These are phyloP conservation scores for Boulengeromyrus knoepffleri DNA, from an alignment of 2,113 vertebrate genomes.

Conservation along the genomic window DNA sequence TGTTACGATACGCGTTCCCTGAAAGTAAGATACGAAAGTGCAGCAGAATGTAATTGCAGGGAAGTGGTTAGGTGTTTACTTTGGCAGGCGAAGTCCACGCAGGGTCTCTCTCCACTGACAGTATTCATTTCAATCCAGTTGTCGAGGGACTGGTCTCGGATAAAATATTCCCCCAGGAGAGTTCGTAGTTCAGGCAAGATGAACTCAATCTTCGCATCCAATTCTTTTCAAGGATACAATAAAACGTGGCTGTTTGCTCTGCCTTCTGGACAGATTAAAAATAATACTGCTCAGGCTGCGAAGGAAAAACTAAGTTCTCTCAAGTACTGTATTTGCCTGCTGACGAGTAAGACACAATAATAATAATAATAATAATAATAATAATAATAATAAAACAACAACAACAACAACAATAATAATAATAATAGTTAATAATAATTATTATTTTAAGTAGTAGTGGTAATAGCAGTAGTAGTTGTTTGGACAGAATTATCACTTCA, in stretches of 20 bases:
- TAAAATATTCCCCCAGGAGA: constrained; percentile 56
- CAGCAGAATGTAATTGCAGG: neutral
- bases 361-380: no score
- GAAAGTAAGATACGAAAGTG: neutral
- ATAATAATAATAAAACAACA: no score
- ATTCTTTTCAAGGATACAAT: constrained; percentile 58
- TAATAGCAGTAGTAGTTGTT: neutral
- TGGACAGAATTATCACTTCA: neutral
- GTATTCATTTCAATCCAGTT: constrained; percentile 50
- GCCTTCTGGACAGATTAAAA: constrained; percentile 8
- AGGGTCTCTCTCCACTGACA: constrained; percentile 49
- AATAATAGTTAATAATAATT: neutral
- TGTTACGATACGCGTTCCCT: neutral
- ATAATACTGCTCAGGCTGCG: neutral
- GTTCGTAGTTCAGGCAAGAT: constrained; percentile 58
- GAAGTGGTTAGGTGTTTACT: neutral
- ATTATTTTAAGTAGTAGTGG: neutral
- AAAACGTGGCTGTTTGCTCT: constrained; percentile 33
- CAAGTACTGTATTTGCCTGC: neutral
- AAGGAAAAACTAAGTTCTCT: neutral
- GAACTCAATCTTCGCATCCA: constrained; percentile 67
- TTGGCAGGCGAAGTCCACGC: constrained; percentile 47
- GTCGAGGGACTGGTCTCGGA: constrained; percentile 45
- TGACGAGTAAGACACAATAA: neutral
- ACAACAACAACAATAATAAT: neutral